Percentiles rank a stretch among this genome's conserved stretches.
phyloP scores from a whole-genome alignment of 2,797 vertebrate species.

The Poeciliopsis paucimaculata region DNA sequence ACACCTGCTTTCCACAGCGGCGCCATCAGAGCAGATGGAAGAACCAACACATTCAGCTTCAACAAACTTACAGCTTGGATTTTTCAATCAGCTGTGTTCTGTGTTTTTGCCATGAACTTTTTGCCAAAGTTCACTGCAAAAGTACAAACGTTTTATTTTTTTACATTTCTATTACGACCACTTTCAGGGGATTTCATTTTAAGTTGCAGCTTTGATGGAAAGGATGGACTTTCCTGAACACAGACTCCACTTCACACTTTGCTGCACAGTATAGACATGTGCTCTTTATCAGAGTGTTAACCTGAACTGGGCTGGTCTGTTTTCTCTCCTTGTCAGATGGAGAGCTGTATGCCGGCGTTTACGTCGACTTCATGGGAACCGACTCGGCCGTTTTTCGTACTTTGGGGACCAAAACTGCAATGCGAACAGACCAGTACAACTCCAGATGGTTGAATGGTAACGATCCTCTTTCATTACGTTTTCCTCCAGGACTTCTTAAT shows the following conservation, averaged over 20 bases:
- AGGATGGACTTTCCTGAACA: background rate
- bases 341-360: conserved; percentile 95
- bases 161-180: too few relatives aligned
- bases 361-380: conserved; percentile 99
- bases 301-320: conserved; percentile 40
- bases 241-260: background rate
- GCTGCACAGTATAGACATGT: background rate
- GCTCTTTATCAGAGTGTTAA: conserved; percentile 30
- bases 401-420: conserved; percentile 93
- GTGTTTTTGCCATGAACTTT: background rate
- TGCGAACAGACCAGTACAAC: conserved; percentile 99
- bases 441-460: conserved; percentile 98
- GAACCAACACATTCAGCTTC: conserved; percentile 50
- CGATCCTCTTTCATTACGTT: conserved; percentile 23
- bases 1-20: conserved; percentile 68
- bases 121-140: background rate
- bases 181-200: too few relatives aligned
- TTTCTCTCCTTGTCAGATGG: conserved; percentile 84
- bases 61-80: background rate
- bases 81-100: background rate
- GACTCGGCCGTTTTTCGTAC: conserved; percentile 98
- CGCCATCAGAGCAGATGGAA: conserved; percentile 55
- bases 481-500: conserved; percentile 8
- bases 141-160: too few relatives aligned
- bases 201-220: background rate